Base-by-base conservation (phyloP, 2,797 vertebrate genomes). In the Premnoplex brunnescens region DNA sequence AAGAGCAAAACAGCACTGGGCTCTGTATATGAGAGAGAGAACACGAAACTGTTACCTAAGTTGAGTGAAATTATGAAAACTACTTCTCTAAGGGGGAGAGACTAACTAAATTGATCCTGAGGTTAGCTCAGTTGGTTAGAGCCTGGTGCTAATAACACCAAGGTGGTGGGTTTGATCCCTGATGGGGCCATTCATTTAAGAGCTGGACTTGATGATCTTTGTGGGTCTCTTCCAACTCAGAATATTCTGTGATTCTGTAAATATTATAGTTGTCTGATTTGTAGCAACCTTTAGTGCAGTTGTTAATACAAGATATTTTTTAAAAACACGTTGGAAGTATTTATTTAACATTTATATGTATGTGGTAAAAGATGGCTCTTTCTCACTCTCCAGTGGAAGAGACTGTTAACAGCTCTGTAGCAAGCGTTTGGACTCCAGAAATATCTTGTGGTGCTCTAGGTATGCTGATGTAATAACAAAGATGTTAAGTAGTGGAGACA, bases 401-500 rank as follows among this genome's bases (percentile, higher is more conserved):
- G 39, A 14, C n/a, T 72, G 67, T 84, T 83, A 91, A 62, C 62
- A 46, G 49, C 62, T 64, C 32, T 64, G 62, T 28, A 66, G 62
- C 0, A 14, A 78, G 39, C 22, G 69, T 91, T 95, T 89, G 58
- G 62, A 36, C 43, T 88, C 55, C 54, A 80, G 36, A 80, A 89
- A 12, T 59, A 14, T 28, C 46, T 78, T 88, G 87, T 60, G 66
- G 51, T 75, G 41, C 55, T 37, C 37, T 62, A 73, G 69, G 26
- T 68, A 62, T 72, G 76, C 69, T 94, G 69, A 75, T 72, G 54
- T 80, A 77, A 56, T 88, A 89, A 85, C 72, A 83, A 55, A 94
- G 86, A 88, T 37, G 74, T 91, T 80, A 92, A 82, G 49, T 66
- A 58, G 60, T 62, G 69, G 85, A 95, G 73, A 76, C 82, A 84